These are phyloP conservation scores for Cynodonichthys magdalenae DNA, from an alignment of 2,797 vertebrate species.

Conservation along the genomic window DNA sequence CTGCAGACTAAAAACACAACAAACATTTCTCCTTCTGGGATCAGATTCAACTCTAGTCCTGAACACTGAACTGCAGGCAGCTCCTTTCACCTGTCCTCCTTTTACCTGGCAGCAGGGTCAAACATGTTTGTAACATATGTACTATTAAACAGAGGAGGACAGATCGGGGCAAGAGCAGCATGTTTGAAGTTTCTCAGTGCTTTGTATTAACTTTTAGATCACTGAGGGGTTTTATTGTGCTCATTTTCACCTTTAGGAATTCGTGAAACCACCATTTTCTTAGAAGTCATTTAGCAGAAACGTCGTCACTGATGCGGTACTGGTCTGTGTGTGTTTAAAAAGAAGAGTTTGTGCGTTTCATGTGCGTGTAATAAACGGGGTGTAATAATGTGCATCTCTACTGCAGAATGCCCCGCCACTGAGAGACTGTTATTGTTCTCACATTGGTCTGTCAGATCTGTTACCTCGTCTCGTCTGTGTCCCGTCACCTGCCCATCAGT, in stretches of 20 bases:
- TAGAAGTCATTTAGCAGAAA: constrained; percentile 35
- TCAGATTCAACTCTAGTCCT: constrained; percentile 50
- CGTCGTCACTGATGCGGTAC: constrained; percentile 29
- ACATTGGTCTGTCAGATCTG: constrained; percentile 40
- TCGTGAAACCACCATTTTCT: constrained; percentile 49
- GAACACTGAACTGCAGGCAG: constrained; percentile 52
- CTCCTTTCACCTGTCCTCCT: constrained; percentile 36
- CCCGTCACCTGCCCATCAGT: constrained; percentile 37
- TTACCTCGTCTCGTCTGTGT: constrained; percentile 40
- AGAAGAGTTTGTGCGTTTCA: constrained; percentile 27
- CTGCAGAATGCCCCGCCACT: constrained; percentile 57
- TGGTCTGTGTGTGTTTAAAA: constrained; percentile 24
- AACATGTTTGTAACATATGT: constrained; percentile 50
- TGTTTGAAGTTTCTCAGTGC: constrained; percentile 64
- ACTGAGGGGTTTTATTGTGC: constrained; percentile 59
- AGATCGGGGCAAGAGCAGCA: constrained; percentile 53
- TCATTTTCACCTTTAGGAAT: constrained; percentile 60
- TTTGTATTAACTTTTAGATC: constrained; percentile 64
- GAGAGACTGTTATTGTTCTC: constrained; percentile 56
- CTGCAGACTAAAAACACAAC: constrained; percentile 23
- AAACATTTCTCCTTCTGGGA: constrained; percentile 47
- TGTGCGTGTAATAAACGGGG: constrained; percentile 45
- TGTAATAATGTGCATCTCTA: constrained; percentile 65
- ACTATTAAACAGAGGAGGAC: constrained; percentile 45
- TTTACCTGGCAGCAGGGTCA: constrained; percentile 50